These are phyloP conservation scores for Brachionus angularis DNA, from an alignment of 1,140 invertebrate species.

Conservation along the genomic window DNA sequence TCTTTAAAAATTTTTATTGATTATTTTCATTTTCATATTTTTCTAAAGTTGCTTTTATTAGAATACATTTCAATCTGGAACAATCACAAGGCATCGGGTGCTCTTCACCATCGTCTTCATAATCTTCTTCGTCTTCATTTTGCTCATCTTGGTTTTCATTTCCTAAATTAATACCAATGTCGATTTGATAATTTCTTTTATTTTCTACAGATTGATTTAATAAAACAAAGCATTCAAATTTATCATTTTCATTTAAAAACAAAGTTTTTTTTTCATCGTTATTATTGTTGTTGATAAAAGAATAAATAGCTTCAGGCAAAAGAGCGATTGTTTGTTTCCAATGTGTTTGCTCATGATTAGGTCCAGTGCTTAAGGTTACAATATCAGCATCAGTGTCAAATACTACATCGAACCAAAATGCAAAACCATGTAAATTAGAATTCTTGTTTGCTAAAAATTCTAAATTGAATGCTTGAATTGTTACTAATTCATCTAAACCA, in stretches of 20 bases:
- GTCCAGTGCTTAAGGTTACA: constrained; percentile 59
- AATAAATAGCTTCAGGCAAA: constrained; percentile 45
- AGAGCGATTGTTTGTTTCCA: constrained; percentile 58
- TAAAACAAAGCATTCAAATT: constrained; percentile 22
- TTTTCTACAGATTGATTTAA: constrained; percentile 35
- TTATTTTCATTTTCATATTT: constrained; percentile 44
- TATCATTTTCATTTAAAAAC: neutral
- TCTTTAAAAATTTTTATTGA: neutral
- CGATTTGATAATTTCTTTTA: constrained; percentile 34
- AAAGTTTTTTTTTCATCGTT: neutral
- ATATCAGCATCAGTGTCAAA: constrained; percentile 78
- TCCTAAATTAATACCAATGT: constrained; percentile 11
- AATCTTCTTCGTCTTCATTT: neutral
- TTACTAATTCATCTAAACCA: constrained; percentile 8
- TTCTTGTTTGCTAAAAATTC: constrained; percentile 9
- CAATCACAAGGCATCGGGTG: constrained; percentile 39
- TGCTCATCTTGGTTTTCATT: neutral
- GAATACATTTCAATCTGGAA: constrained; percentile 14
- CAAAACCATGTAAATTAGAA: constrained; percentile 75
- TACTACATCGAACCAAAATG: constrained; percentile 99
- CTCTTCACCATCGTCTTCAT: neutral
- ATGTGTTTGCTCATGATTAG: constrained; percentile 52
- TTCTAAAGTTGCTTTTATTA: constrained; percentile 42
- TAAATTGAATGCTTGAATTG: constrained; percentile 36
- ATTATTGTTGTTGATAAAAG: constrained; percentile 2